Percentiles rank a stretch among this genome's conserved stretches.
phyloP scores from a whole-genome alignment of 1,140 invertebrate species.

The Ceratosolen solmsi region DNA sequence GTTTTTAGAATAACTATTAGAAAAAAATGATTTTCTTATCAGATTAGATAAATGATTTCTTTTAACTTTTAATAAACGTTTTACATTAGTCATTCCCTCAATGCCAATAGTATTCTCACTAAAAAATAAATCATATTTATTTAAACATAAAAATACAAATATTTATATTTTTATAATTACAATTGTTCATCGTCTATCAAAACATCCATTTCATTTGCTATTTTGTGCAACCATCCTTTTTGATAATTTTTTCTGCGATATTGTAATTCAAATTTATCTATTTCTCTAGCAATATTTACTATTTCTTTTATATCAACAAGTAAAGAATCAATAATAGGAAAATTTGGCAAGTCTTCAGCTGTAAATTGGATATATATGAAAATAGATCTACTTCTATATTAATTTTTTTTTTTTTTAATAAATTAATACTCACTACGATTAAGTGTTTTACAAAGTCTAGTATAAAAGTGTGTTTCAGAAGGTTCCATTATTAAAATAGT shows the following conservation, averaged over 20 bases:
- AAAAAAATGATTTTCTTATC: conserved; percentile 78
- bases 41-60: conserved; percentile 76
- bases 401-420: too few species aligned
- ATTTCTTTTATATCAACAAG: conserved; percentile 80
- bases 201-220: conserved; percentile 90
- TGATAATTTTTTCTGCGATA: conserved; percentile 80
- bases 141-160: conserved; percentile 21
- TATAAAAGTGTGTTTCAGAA: conserved; percentile 85
- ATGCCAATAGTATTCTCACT: conserved; percentile 65
- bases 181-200: conserved; percentile 84
- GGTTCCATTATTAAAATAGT: conserved; percentile 95
- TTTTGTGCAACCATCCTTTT: conserved; percentile 87
- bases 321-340: conserved; percentile 84
- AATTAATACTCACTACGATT: conserved; percentile 81
- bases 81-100: conserved; percentile 65
- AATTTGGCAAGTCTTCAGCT: conserved; percentile 87
- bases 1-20: conserved; percentile 81
- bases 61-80: conserved; percentile 73
- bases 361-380: too few species aligned
- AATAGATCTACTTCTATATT: too few species aligned
- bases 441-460: conserved; percentile 87
- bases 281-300: conserved; percentile 83
- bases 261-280: conserved; percentile 84
- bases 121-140: conserved; percentile 19
- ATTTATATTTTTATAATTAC: conserved; percentile 70